Evolutionary conservation across 2,113 vertebrate species (phyloP), one percentile per base, ranked within the genome.

Genomic region (Panthera tigris): DNA sequence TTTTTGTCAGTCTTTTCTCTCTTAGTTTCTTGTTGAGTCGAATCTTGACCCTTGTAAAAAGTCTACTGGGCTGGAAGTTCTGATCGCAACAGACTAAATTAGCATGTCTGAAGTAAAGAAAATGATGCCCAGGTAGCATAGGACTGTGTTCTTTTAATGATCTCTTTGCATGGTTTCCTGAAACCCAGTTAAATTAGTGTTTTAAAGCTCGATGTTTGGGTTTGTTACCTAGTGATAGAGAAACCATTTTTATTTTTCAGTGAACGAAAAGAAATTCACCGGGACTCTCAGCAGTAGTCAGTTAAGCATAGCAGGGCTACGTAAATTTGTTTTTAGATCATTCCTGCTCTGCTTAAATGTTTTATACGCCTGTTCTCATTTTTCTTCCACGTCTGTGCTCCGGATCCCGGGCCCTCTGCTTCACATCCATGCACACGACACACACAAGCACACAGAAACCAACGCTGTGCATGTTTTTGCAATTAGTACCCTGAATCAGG

Each of bases 141-240:
- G 65, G 84, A 45, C 39, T 97, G 6, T 83, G 55, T 52, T 92
- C 81, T 92, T 36, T 61, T 96, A 83, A 80, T 84, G 63, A 95
- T 63, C 87, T 92, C 41, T 81, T 95, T 97, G 65, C 71, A 23
- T 91, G 52, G 33, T 71, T 95, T 97, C 83, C 86, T 82, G 85
- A 97, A 95, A 94, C 23, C 29, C 52, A 36, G 69, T 96, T 98
- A 95, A 96, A 93, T 95, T 87, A 65, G 29, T 93, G 85, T 74
- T 78, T 95, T 94, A 69, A 91, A 94, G 80, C n/a, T 36, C 71
- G 74, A 10, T 89, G 52, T 95, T 97, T 98, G 68, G 41, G 36
- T 78, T 74, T 95, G 39, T 89, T 95, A 82, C 86, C 33, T 96
- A 66, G 79, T 80, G 84, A 80, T 45, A n/a, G 65, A 90, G 83